Evolutionary conservation across 1,140 invertebrate species (phyloP), one percentile per base, ranked within the genome.

Genomic region (Neotoxoptera formosana): DNA sequence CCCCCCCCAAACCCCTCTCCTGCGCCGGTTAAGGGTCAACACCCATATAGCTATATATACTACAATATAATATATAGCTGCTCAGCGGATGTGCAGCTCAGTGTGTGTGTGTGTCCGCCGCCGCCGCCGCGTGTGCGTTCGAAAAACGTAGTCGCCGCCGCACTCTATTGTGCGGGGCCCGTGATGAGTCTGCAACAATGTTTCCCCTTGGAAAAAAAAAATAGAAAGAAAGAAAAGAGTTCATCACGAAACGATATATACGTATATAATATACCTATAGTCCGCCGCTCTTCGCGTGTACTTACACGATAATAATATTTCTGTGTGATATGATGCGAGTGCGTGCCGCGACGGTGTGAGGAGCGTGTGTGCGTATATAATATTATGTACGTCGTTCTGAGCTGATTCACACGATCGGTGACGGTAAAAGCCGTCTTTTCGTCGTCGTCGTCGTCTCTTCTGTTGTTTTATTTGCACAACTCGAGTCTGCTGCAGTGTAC

Each of bases 161-260:
- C 41, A 4, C n/a, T 88, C 67, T 25, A 91, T 91, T 91, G 67
- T 91, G 45, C n/a, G 41, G 41, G 41, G 41, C 1, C 89, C 90
- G 91, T 47, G 76, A 92, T 92, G 91, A 92, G 91, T 92, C 41
- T 92, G 91, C 91, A 92, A 92, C 91, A 83, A 92, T 83, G 67
- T 76, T 92, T 91, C 67, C 56, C 67, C n/a, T 76, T 36, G 20
- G 60, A 90, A 60, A 67, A 90, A 56, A 36, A 91, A 45, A 90
- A 45, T n/a, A 41, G 4, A 41, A 2, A 41, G 41, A 41, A 41
- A 41, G 41, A 41, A 91, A 81, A 92, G 67, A 83, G 91, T 92
- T 92, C 91, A 92, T 92, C 91, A 92, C 91, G 91, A 92, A 45
- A 67, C 84, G 84, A 36, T 8, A 41, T 41, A 41, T 41, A 41